Evolutionary conservation across 2,797 vertebrate genomes (phyloP).

Genomic region (Nyctalus aviator): DNA sequence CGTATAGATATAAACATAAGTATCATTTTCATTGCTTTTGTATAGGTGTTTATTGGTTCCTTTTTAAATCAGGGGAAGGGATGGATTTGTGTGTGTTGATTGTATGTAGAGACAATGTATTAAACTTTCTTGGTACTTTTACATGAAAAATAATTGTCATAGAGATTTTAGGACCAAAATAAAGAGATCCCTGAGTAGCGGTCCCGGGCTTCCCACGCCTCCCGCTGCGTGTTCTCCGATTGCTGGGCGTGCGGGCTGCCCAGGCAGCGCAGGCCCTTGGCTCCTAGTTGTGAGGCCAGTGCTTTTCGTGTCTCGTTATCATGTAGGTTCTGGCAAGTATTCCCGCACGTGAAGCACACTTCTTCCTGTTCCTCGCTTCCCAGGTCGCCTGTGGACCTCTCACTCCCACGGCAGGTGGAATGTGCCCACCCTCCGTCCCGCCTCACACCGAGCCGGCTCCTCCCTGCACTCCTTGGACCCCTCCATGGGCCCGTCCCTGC

Average conservation of each 20-base stretch:
- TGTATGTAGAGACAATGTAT: neutral
- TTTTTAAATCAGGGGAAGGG: neutral
- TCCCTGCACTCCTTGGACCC: fast-evolving
- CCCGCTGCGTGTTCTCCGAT: neutral
- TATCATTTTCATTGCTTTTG: constrained; percentile 4
- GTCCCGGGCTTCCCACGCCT: neutral
- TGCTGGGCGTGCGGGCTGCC: neutral
- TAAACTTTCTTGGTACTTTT: neutral
- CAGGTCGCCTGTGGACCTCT: neutral
- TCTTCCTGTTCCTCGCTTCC: neutral
- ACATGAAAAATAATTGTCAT: neutral
- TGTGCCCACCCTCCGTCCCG: neutral
- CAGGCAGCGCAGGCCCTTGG: too few relatives aligned
- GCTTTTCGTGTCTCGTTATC: neutral
- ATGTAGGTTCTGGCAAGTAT: neutral
- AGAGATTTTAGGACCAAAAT: neutral
- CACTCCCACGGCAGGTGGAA: neutral
- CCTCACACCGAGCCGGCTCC: fast-evolving
- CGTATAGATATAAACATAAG: neutral
- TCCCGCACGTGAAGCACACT: neutral
- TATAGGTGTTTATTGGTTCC: neutral
- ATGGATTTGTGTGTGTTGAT: neutral
- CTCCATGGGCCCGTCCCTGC: neutral
- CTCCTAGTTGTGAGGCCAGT: neutral
- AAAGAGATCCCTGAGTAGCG: neutral